Conservation (phyloP, 2,113 vertebrate species). For the Alaudala cheleensis region DNA sequence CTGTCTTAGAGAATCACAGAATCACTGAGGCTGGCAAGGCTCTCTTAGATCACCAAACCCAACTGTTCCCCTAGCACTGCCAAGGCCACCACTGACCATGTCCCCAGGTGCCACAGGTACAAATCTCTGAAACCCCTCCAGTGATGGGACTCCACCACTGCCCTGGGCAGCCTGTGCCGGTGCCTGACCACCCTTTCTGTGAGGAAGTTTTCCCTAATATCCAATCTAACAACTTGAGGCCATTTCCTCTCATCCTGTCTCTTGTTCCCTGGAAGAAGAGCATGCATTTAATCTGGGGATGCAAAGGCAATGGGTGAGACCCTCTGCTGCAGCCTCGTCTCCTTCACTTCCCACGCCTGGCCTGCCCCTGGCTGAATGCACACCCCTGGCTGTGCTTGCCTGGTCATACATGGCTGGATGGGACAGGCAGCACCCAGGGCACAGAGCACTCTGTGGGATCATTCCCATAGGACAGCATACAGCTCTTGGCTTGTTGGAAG, state of each 20-base stretch:
- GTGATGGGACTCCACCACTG: background rate
- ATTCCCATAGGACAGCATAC: background rate
- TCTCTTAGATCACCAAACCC: background rate
- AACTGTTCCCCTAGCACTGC: background rate
- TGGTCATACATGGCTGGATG: background rate
- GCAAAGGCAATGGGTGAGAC: background rate
- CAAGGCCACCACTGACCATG: background rate
- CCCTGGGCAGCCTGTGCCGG: background rate
- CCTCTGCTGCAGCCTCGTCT: background rate
- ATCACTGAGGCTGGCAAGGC: background rate
- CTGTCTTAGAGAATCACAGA: background rate
- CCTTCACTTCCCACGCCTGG: background rate
- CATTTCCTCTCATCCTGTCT: background rate
- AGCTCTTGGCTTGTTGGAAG: background rate
- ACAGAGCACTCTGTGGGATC: background rate
- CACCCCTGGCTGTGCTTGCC: background rate
- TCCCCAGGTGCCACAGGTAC: background rate
- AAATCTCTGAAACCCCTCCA: background rate
- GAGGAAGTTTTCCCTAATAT: background rate
- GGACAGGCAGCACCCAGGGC: background rate
- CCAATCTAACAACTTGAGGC: background rate
- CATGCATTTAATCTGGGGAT: background rate
- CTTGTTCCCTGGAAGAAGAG: background rate
- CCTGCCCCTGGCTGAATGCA: background rate
- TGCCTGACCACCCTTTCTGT: background rate